Base-by-base conservation (phyloP, 2,113 vertebrate species). In the Heterochromis multidens region DNA sequence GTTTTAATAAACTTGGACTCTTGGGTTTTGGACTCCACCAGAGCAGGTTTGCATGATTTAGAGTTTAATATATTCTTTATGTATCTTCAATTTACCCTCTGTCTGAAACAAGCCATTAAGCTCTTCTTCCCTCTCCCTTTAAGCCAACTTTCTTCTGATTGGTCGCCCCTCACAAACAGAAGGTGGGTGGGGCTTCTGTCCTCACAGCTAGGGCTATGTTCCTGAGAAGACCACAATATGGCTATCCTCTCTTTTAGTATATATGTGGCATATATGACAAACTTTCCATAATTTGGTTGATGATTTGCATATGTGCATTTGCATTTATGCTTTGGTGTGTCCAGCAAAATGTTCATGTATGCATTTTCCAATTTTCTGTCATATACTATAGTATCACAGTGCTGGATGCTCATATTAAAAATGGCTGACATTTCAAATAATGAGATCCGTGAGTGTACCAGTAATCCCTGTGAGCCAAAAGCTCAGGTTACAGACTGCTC, bases 401-500 rank as follows among this genome's bases (percentile, higher is more conserved):
- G 35, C 35, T 37, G 35, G 8, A 37, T 67, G 63, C 16, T 23
- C n/a, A 25, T 17, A 43, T 67, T n/a, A 67, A 67, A 67, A 4
- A 67, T 25, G n/a, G 63, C 63, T 17, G 35, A 67, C n/a, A 23
- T 4, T 43, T 13, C 3, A 37, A 37, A 8, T 6, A 1, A 0
- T 43, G 13, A 43, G 35, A 8, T 37, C 61, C 11, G n/a, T 23
- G 33, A 65, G 33, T 13, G 1, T 4, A 62, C 35, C 19, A 13
- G 4, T n/a, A 37, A 21, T 43, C 7, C 7, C 62, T 14, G n/a
- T 67, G 12, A 25, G 16, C 11, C 23, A 25, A 25, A 40, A 67
- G n/a, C 33, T 35, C n/a, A 23, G 8, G 21, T 37, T 67, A 40
- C 8, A 8, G 6, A 65, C 1, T 21, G 16, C 4, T 6, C 0